Percentiles rank a stretch among this genome's conserved stretches.
phyloP scores from a whole-genome alignment of 2,888 invertebrate species.

The Halictus ligatus region DNA sequence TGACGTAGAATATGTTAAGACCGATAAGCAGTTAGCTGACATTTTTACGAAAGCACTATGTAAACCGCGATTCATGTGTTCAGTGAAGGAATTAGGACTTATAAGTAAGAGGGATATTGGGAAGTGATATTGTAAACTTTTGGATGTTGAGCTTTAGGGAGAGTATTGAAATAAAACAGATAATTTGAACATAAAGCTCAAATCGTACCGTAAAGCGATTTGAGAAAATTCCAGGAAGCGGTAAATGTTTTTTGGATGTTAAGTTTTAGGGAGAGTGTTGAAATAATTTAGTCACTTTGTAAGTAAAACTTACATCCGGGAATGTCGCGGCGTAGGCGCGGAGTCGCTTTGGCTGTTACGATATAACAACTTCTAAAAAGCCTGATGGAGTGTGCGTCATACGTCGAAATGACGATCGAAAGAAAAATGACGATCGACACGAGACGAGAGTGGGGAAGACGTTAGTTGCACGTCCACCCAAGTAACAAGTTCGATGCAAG shows the following conservation, averaged over 20 bases:
- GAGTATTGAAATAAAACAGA: background rate
- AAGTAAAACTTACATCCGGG: no score
- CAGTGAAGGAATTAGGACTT: slow-evolving; percentile 5
- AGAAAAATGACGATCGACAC: no score
- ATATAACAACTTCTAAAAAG: no score
- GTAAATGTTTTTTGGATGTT: background rate
- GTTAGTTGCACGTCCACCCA: no score
- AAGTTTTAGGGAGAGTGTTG: no score
- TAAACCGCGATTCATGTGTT: slow-evolving; percentile 1
- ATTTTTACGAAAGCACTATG: slow-evolving; percentile 18
- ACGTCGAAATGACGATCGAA: no score
- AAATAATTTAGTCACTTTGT: no score
- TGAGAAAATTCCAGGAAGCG: background rate
- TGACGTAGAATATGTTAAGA: background rate
- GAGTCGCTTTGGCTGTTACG: no score
- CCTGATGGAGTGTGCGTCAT: no score
- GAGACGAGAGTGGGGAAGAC: no score
- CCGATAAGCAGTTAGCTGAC: slow-evolving; percentile 1
- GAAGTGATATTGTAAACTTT: background rate
- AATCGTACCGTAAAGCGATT: background rate
- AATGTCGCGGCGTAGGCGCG: no score
- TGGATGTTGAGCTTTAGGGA: background rate
- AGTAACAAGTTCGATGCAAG: no score
- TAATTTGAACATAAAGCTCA: background rate
- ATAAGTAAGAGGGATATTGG: background rate